A percentile compares a stretch with the other conserved stretches of the same genome.
Conservation (phyloP, 2,113 vertebrate genomes). For the Elephantulus edwardii region DNA sequence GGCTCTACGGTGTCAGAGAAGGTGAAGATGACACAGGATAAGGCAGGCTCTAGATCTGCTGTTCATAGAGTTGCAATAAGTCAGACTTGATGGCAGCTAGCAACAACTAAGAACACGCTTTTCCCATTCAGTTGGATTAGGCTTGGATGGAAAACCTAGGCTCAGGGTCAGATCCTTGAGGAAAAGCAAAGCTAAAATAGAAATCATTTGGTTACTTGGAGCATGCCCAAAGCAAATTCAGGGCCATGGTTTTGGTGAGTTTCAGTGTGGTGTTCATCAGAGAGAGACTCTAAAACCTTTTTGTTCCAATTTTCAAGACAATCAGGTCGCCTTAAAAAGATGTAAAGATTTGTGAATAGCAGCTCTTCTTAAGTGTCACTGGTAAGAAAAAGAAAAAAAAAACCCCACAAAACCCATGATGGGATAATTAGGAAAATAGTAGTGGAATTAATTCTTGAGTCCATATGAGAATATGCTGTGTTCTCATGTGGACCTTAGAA, state of each 20-base stretch:
- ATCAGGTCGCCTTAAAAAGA: slow-evolving; percentile 21
- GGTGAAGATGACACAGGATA: too few species aligned
- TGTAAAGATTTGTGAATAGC: not conserved
- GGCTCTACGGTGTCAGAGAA: too few species aligned
- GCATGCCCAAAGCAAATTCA: slow-evolving; percentile 30
- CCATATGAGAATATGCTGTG: not conserved
- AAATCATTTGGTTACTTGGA: slow-evolving; percentile 12
- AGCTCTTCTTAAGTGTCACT: not conserved
- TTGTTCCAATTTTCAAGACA: slow-evolving; percentile 45
- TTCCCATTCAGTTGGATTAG: not conserved
- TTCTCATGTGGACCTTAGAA: slow-evolving; percentile 33
- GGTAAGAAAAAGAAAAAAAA: not conserved
- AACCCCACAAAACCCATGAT: not conserved
- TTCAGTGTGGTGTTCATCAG: not conserved
- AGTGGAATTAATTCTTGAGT: slow-evolving; percentile 62
- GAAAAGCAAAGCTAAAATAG: slow-evolving; percentile 25
- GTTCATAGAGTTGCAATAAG: too few species aligned
- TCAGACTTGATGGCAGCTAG: too few species aligned
- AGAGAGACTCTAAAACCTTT: slow-evolving; percentile 7
- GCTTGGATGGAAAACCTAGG: slow-evolving; percentile 1
- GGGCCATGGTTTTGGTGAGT: not conserved
- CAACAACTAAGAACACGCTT: too few species aligned
- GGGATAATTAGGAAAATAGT: not conserved
- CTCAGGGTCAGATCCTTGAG: not conserved
- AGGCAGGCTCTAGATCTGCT: too few species aligned